Evolutionary conservation across 92 coral and sea anemone genomes (phyloP), one percentile per base, ranked within the genome.

Genomic region (Heliopora coerulea): DNA sequence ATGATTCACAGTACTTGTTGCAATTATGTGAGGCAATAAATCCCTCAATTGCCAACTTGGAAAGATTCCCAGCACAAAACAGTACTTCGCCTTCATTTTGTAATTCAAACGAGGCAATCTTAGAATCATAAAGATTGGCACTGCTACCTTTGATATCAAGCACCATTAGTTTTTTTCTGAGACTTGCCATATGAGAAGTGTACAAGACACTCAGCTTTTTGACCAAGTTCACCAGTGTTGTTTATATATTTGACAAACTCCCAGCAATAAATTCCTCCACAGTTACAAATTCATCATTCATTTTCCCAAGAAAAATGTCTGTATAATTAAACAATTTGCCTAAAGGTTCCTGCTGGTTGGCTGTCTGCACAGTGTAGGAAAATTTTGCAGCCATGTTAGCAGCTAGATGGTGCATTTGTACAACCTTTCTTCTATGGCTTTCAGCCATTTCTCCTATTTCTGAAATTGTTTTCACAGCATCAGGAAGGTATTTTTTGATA

Each of bases 141-240:
- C 87, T 84, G 65, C 80, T 81, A 7, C 92, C 92, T 76, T 73
- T 89, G 4, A 84, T 81, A 61, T 84, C 92, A 29, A 82, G 70
- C 17, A 78, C 83, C 82, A 88, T 66, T 49, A 82, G 75, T 61
- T 78, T 78, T 67, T 74, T 50, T 19, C 82, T 58, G n/a, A 26
- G 89, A 88, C 68, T 85, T 87, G 25, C 75, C 82, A 64, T 84
- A 86, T 23, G 88, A 80, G 59, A 75, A 84, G 50, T 87, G 86
- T 14, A 75, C 62, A n/a, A 88, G 72, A 50, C 85, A 82, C 30
- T 82, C 75, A 8, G 89, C 85, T 65, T 82, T 88, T 68, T 82
- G 72, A 49, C 80, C 37, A 25, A 32, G 21, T n/a, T 77, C 57
- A 54, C 91, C 89, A 42, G 64, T 85, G 75, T 89, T 89, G 80